A percentile compares a stretch with the other conserved stretches of the same genome.
Conservation (phyloP, 2,888 invertebrate species). For the Megalurothrips usitatus region DNA sequence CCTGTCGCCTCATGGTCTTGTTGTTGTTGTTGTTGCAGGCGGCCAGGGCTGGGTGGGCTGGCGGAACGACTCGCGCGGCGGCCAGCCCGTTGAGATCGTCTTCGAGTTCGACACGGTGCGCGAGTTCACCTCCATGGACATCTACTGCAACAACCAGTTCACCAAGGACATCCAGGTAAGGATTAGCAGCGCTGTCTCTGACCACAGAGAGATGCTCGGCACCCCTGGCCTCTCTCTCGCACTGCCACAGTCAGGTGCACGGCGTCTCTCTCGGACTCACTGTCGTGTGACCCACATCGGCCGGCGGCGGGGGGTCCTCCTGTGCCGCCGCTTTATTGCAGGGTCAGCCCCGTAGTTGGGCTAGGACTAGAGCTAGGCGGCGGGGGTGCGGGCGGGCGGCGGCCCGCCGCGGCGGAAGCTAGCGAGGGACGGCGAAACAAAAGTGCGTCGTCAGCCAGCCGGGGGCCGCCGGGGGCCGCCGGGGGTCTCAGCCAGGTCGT, state of each 20-base stretch:
- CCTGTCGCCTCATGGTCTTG: too few relatives aligned
- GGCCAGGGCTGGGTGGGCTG: slow-evolving; percentile 71
- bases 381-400: background rate
- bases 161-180: slow-evolving; percentile 62
- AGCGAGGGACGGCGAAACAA: background rate
- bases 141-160: slow-evolving; percentile 68
- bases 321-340: too few relatives aligned
- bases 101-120: slow-evolving; percentile 67
- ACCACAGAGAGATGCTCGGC: too few relatives aligned
- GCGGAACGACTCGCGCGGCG: slow-evolving; percentile 56
- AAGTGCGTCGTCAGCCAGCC: background rate
- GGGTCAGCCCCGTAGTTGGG: too few relatives aligned
- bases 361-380: too few relatives aligned
- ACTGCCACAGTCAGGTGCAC: too few relatives aligned
- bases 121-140: slow-evolving; percentile 61
- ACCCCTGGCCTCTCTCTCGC: too few relatives aligned
- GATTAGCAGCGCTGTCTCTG: too few relatives aligned
- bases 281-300: too few relatives aligned
- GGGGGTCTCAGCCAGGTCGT: background rate
- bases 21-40: slow-evolving; percentile 36
- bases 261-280: too few relatives aligned
- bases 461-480: too few relatives aligned
- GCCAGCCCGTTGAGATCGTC: slow-evolving; percentile 58
- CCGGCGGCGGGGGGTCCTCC: too few relatives aligned
- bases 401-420: background rate